phyloP scores from a whole-genome alignment of 2,888 invertebrate species.

The Rutpela maculata region DNA sequence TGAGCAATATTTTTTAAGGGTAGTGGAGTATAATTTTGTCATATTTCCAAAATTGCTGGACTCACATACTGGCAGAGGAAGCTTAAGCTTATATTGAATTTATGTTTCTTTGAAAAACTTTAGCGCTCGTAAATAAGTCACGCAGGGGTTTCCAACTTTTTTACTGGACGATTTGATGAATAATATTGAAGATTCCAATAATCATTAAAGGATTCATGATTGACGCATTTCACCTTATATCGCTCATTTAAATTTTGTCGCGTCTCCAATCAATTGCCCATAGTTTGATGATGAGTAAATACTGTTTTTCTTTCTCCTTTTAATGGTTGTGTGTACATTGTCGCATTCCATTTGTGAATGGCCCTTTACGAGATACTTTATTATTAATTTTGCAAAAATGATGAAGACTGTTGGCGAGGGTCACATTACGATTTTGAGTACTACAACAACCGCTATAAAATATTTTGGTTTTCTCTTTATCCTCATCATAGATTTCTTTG shows the following conservation, averaged over 20 bases:
- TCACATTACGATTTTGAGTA: conserved; percentile 38
- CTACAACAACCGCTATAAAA: conserved; percentile 50
- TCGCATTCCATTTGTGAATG: conserved; percentile 40
- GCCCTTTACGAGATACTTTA: conserved; percentile 33
- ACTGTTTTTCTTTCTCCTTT: conserved; percentile 31
- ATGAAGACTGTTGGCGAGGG: conserved; percentile 31
- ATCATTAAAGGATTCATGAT: conserved; percentile 47
- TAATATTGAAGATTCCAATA: conserved; percentile 43
- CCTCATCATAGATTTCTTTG: conserved; percentile 32
- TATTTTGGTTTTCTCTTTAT: conserved; percentile 41
- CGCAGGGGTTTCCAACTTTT: conserved; percentile 47
- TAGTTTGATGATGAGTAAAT: conserved; percentile 36
- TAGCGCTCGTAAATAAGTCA: conserved; percentile 49
- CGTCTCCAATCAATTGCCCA: conserved; percentile 28
- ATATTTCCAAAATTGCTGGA: conserved; percentile 1
- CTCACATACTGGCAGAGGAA: conserved; percentile 37
- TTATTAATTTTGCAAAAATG: conserved; percentile 28
- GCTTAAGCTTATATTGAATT: conserved; percentile 48
- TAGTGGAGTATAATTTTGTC: conserved; percentile 42
- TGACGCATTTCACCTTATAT: conserved; percentile 43
- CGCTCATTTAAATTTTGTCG: conserved; percentile 36
- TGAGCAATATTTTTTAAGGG: conserved; percentile 29
- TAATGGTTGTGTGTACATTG: conserved; percentile 33
- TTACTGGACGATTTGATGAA: conserved; percentile 49
- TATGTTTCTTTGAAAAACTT: conserved; percentile 43